A percentile compares a stretch with the other conserved stretches of the same genome.
Conservation (phyloP, 2,888 invertebrate species). For the Coleophora deauratella region DNA sequence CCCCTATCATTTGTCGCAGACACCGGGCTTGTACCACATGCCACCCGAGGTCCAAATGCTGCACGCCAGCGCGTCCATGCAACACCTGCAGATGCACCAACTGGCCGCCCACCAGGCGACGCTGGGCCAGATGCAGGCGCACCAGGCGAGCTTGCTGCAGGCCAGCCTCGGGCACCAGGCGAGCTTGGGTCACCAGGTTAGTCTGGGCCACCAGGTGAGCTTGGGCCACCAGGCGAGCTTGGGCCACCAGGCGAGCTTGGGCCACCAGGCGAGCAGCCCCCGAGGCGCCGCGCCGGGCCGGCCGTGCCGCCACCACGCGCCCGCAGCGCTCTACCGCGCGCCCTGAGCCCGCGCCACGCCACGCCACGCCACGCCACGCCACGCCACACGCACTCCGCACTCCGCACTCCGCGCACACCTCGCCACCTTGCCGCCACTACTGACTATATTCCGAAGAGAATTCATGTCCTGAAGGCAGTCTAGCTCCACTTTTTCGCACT, state of each 20-base stretch:
- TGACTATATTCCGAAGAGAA: too few species aligned
- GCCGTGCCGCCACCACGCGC: conserved; percentile 29
- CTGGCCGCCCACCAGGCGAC: conserved; percentile 30
- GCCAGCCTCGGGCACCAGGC: conserved; percentile 14
- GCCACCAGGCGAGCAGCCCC: conserved; percentile 3
- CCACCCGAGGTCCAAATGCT: conserved; percentile 64
- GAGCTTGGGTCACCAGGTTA: conserved; percentile 7
- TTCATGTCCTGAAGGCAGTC: too few species aligned
- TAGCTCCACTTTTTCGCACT: too few species aligned
- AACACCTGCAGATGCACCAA: conserved; percentile 55
- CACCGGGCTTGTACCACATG: conserved; percentile 65
- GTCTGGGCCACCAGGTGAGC: conserved; percentile 29
- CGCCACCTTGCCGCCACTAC: too few species aligned
- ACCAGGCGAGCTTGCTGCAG: conserved; percentile 25
- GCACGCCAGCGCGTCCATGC: conserved; percentile 59
- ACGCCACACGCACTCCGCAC: not conserved
- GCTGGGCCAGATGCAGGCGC: conserved; percentile 31
- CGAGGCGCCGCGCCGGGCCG: conserved; percentile 25
- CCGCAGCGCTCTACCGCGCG: conserved; percentile 33
- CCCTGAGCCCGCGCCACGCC: conserved; percentile 11
- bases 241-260: conserved; percentile 17
- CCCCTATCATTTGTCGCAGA: conserved; percentile 26
- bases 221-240: conserved; percentile 13
- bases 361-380: conserved; percentile 3
- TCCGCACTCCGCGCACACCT: conserved; percentile 4